A percentile compares a stretch with the other conserved stretches of the same genome.
Evolutionary conservation across 2,888 invertebrate species (phyloP).

Genomic region (Phania funesta): DNA sequence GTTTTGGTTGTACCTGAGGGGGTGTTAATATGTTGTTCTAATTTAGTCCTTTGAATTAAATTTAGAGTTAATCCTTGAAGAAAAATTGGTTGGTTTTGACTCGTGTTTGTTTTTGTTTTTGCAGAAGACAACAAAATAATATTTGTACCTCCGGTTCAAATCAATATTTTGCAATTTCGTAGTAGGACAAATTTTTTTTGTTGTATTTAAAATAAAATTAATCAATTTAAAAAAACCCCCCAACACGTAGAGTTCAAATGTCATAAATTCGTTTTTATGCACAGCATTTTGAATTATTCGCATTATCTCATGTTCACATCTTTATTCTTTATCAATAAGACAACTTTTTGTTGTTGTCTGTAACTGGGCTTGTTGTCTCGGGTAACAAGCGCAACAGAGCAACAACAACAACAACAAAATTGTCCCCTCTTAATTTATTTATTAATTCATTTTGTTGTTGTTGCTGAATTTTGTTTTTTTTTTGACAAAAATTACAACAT

Average conservation of each 20-base stretch:
- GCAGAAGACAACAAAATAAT: too few species aligned
- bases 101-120: too few species aligned
- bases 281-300: conserved; percentile 36
- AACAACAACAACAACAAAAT: conserved; percentile 3
- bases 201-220: not conserved
- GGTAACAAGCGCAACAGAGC: not conserved
- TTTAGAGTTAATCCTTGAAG: too few species aligned
- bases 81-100: too few species aligned
- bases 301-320: conserved; percentile 31
- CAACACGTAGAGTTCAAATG: conserved; percentile 36
- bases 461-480: not conserved
- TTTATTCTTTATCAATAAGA: conserved; percentile 48
- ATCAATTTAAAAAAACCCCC: not conserved
- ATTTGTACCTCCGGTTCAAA: too few species aligned
- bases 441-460: not conserved
- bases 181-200: too few species aligned
- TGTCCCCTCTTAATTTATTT: conserved; percentile 21
- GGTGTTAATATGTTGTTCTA: too few species aligned
- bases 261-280: conserved; percentile 8
- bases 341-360: conserved; percentile 6
- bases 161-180: too few species aligned
- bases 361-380: conserved; percentile 24
- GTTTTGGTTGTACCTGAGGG: too few species aligned
- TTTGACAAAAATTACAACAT: conserved; percentile 41
- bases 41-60: too few species aligned